Evolutionary conservation across 1,140 invertebrate species (phyloP), one percentile per base, ranked within the genome.

Genomic region (Drosophila triauraria): DNA sequence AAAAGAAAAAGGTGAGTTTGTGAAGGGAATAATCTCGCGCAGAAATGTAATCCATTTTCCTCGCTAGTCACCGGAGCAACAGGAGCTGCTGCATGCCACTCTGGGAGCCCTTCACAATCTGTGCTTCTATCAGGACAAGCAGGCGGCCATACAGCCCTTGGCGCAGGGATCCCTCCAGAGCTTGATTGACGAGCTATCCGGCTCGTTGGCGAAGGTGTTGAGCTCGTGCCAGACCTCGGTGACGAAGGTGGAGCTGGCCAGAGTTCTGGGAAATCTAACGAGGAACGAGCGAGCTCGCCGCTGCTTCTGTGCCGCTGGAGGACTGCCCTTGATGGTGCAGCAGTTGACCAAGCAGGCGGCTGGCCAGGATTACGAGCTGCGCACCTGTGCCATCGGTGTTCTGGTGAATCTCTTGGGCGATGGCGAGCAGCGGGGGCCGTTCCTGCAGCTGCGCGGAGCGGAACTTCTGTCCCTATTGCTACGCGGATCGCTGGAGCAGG

Each of bases 251-350:
- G 93, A 93, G 77, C 75, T 93, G 20, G 86, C 85, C 9, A 68
- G 93, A 1, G 93, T 93, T 1, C 68, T 93, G 20, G 93, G 93
- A 30, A 93, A 93, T 58, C 82, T 93, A 23, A 93, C 93, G 9
- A 59, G 93, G 7, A 91, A 91, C 59, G 85, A 92, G 71, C 53
- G 78, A 15, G 93, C 92, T 1, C 82, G 93, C 38, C 88, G 90
- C 9, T 91, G 82, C 23, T 92, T 93, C 30, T 93, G 91, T 47
- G 58, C 54, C 2, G 82, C 88, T 15, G 91, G 86, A n/a, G 92
- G 92, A 4, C 57, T 93, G 20, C 64, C 90, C 1, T 7, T 91
- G 44, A 80, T 93, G 38, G 82, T 92, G 25, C 86, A 90, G 30
- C 85, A 90, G 25, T 44, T 90, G 50, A 90, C 85, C 1, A 62